phyloP scores from a whole-genome alignment of 2,888 invertebrate genomes.

The Parnassius glacialis region DNA sequence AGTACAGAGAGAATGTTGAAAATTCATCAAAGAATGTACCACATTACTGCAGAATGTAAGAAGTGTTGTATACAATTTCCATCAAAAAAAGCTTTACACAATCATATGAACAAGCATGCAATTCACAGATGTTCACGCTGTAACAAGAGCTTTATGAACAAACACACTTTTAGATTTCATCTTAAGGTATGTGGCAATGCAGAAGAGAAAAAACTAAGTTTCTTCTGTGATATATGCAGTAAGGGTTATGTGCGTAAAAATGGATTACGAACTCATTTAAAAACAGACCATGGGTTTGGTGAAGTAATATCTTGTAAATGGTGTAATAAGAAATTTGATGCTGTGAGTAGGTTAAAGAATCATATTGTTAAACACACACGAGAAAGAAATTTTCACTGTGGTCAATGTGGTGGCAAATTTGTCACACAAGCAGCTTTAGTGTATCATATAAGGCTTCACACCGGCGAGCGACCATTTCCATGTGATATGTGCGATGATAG shows the following conservation, averaged over 20 bases:
- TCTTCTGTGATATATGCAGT: constrained; percentile 62
- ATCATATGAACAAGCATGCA: constrained; percentile 58
- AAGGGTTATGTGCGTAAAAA: constrained; percentile 55
- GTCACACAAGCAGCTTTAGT: constrained; percentile 60
- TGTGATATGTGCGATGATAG: constrained; percentile 64
- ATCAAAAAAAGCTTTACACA: constrained; percentile 49
- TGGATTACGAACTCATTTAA: constrained; percentile 52
- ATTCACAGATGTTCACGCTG: constrained; percentile 52
- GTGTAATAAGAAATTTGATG: constrained; percentile 65
- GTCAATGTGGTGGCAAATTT: constrained; percentile 59
- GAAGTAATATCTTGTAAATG: constrained; percentile 54
- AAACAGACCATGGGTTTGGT: constrained; percentile 60
- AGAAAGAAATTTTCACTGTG: constrained; percentile 61
- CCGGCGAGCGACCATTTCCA: constrained; percentile 63
- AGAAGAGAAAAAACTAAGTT: constrained; percentile 39
- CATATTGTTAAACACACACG: constrained; percentile 68
- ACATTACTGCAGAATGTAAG: constrained; percentile 54
- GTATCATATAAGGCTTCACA: constrained; percentile 64
- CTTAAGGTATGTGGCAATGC: constrained; percentile 51
- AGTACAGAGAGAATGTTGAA: constrained; percentile 54
- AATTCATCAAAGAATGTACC: constrained; percentile 51
- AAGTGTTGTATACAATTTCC: constrained; percentile 56
- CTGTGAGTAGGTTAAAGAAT: constrained; percentile 54
- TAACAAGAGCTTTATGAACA: constrained; percentile 50
- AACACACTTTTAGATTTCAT: constrained; percentile 51